These are phyloP conservation scores for Trissoscelio sp. DNA, from an alignment of 2,888 invertebrate species.

Conservation along the genomic window DNA sequence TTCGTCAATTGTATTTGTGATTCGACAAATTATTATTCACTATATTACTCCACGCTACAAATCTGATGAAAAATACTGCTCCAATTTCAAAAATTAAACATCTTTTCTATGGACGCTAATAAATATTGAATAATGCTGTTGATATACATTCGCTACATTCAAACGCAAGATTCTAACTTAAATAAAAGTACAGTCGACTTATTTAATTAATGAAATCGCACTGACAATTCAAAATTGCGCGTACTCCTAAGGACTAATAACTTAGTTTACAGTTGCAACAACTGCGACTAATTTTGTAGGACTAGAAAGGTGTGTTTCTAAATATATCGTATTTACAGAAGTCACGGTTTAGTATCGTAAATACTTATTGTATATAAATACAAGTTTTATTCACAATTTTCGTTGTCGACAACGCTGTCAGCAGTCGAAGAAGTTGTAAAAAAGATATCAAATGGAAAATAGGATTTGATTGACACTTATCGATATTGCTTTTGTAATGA, in stretches of 20 bases:
- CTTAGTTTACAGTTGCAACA: constrained; percentile 23
- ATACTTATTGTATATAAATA: constrained; percentile 17
- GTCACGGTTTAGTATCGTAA: background rate
- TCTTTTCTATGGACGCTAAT: too few species aligned
- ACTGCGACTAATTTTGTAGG: constrained; percentile 22
- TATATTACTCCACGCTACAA: too few species aligned
- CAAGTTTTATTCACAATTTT: constrained; percentile 32
- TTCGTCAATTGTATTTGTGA: too few species aligned
- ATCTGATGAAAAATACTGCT: too few species aligned
- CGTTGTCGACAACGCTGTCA: constrained; percentile 13
- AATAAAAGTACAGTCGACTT: background rate
- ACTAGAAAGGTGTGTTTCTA: constrained; percentile 20
- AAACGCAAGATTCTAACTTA: background rate
- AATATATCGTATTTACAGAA: constrained; percentile 25
- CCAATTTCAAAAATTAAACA: too few species aligned
- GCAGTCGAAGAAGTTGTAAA: constrained; percentile 10
- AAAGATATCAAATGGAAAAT: background rate
- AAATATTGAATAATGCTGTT: too few species aligned
- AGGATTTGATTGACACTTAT: background rate
- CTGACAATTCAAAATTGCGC: constrained; percentile 20
- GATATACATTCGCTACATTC: background rate
- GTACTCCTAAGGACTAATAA: constrained; percentile 10
- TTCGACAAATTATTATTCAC: too few species aligned
- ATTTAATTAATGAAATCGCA: background rate
- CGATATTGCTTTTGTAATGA: too few species aligned